phyloP scores from a whole-genome alignment of 2,113 vertebrate species.

The Festucalex cinctus region DNA sequence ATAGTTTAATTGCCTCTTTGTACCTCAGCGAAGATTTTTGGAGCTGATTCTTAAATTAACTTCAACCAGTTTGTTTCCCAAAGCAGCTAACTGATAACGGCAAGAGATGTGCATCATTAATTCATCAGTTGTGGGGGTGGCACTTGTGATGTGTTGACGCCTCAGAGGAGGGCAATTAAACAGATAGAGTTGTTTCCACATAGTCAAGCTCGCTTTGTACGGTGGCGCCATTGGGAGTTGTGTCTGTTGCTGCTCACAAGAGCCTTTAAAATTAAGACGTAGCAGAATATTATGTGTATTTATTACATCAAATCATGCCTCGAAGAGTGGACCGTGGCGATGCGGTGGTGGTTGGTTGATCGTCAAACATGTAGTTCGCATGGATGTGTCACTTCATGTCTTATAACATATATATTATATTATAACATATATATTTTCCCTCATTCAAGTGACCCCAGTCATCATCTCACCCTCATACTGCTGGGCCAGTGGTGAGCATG shows the following conservation, averaged over 20 bases:
- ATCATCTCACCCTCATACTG: background rate
- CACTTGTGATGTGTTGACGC: constrained; percentile 55
- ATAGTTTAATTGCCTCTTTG: background rate
- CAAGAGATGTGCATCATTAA: constrained; percentile 65
- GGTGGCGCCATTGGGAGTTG: constrained; percentile 34
- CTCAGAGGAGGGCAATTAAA: constrained; percentile 70
- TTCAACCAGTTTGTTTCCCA: constrained; percentile 52
- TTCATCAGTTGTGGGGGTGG: constrained; percentile 63
- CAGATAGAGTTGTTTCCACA: constrained; percentile 60
- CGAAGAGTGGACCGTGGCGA: constrained; percentile 20
- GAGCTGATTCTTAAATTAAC: constrained; percentile 52
- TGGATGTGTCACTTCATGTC: constrained; percentile 6
- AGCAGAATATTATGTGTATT: constrained; percentile 28
- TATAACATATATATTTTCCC: too few relatives aligned
- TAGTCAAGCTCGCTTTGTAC: constrained; percentile 36
- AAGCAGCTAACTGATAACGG: constrained; percentile 60
- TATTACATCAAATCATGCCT: constrained; percentile 31
- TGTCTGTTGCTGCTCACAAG: constrained; percentile 34
- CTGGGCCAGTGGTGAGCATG: background rate
- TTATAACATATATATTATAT: too few relatives aligned
- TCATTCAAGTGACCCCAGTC: background rate
- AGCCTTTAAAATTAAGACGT: constrained; percentile 28
- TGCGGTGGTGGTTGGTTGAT: background rate
- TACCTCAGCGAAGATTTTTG: background rate
- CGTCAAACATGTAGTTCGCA: constrained; percentile 8